phyloP scores from a whole-genome alignment of 37 sponge, comb jelly and placozoan genomes.

The Haliclona indistincta region DNA sequence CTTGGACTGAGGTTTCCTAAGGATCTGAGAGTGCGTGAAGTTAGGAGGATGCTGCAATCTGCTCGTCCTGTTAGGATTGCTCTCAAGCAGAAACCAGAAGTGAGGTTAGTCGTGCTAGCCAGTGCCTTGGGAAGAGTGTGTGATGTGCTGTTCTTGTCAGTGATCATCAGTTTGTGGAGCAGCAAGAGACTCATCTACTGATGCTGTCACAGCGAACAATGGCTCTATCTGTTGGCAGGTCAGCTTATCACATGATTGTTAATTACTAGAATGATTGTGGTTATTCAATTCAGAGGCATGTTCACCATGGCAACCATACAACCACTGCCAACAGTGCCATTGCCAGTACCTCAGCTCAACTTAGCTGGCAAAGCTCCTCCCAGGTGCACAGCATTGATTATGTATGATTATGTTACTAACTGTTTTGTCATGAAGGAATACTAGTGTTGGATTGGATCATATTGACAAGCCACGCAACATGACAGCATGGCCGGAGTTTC shows the following conservation, averaged over 20 bases:
- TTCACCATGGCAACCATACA: slow-evolving; percentile 63
- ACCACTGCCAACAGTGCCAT: slow-evolving; percentile 62
- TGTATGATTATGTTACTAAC: background rate
- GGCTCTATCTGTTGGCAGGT: slow-evolving; percentile 93
- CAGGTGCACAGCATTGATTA: slow-evolving; percentile 3
- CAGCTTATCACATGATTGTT: background rate
- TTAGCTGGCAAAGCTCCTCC: slow-evolving; percentile 73
- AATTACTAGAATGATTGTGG: background rate
- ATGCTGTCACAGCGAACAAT: slow-evolving; percentile 83
- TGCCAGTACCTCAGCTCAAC: slow-evolving; percentile 69
- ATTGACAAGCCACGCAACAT: slow-evolving; percentile 77
- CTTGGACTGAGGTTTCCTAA: slow-evolving; percentile 51
- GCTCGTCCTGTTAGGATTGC: slow-evolving; percentile 70
- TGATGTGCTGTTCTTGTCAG: slow-evolving; percentile 21
- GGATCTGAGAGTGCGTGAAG: slow-evolving; percentile 77
- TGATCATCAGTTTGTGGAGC: slow-evolving; percentile 88
- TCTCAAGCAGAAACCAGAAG: slow-evolving; percentile 81
- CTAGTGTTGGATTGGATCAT: slow-evolving; percentile 75
- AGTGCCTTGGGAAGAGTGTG: background rate
- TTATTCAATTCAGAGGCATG: slow-evolving; percentile 64
- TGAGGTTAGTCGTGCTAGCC: slow-evolving; percentile 45
- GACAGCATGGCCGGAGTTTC: slow-evolving; percentile 88
- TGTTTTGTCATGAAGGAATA: slow-evolving; percentile 31
- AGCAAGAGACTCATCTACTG: slow-evolving; percentile 76
- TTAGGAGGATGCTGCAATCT: slow-evolving; percentile 70